Conservation (phyloP, 2,888 invertebrate species). For the Lepidocyrtoides sp. region DNA sequence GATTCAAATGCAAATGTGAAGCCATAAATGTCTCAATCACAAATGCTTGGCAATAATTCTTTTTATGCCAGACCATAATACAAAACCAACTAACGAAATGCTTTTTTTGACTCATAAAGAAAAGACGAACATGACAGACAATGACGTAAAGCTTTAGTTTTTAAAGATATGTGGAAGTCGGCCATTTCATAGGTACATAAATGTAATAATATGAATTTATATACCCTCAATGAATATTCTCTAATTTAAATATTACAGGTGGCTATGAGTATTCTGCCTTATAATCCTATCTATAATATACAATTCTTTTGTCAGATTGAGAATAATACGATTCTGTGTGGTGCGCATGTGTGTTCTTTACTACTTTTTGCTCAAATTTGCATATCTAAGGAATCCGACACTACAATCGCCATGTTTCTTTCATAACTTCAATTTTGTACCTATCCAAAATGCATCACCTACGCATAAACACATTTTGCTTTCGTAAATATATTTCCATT, state of each 20-base stretch:
- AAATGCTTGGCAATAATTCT: slow-evolving; percentile 69
- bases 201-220: slow-evolving; percentile 4
- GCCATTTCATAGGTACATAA: neutral
- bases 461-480: neutral
- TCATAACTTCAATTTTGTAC: neutral
- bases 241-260: slow-evolving; percentile 61
- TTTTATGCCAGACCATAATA: neutral
- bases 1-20: slow-evolving; percentile 76
- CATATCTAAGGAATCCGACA: slow-evolving; percentile 78
- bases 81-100: slow-evolving; percentile 2
- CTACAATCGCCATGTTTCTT: slow-evolving; percentile 33
- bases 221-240: neutral
- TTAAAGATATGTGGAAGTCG: slow-evolving; percentile 14
- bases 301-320: slow-evolving; percentile 49
- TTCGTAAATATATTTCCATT: neutral
- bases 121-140: slow-evolving; percentile 31
- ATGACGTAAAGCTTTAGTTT: slow-evolving; percentile 43
- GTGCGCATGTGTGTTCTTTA: slow-evolving; percentile 62
- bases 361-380: slow-evolving; percentile 59
- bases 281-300: neutral
- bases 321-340: slow-evolving; percentile 59
- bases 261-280: slow-evolving; percentile 7
- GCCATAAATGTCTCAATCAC: slow-evolving; percentile 77
- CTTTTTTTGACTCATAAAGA: neutral
- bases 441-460: slow-evolving; percentile 41